These are phyloP conservation scores for Wiebesia pumilae DNA, from an alignment of 1,140 invertebrate species.

Conservation along the genomic window DNA sequence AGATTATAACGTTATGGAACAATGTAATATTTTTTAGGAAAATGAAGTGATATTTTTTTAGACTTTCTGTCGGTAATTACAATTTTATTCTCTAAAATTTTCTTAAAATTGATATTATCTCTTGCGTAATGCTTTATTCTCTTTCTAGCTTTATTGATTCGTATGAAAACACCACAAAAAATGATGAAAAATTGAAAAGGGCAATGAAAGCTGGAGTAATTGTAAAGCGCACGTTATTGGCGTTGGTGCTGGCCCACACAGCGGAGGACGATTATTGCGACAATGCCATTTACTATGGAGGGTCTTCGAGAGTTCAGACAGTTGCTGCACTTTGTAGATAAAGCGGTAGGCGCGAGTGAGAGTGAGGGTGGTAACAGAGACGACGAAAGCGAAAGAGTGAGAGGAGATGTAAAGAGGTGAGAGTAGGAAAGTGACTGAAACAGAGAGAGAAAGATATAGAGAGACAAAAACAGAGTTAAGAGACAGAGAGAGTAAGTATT, in stretches of 20 bases:
- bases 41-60: too few species aligned
- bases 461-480: too few species aligned
- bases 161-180: constrained; percentile 18
- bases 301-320: constrained; percentile 59
- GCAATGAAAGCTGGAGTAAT: constrained; percentile 47
- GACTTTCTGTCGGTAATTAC: neutral
- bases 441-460: too few species aligned
- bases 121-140: neutral
- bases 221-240: constrained; percentile 28
- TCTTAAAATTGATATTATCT: neutral
- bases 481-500: neutral
- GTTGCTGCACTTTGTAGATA: constrained; percentile 68
- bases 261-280: constrained; percentile 47
- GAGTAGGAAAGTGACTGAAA: too few species aligned
- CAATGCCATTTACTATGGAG: constrained; percentile 18
- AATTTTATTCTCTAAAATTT: neutral
- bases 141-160: constrained; percentile 3
- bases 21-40: too few species aligned
- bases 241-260: neutral
- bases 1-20: too few species aligned
- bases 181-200: constrained; percentile 43
- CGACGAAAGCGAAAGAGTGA: neutral
- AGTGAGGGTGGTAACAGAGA: neutral
- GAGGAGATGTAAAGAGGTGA: too few species aligned
- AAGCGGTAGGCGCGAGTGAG: constrained; percentile 58